These are phyloP conservation scores for Euglossa dilemma DNA, from an alignment of 1,140 invertebrate genomes.

Conservation along the genomic window DNA sequence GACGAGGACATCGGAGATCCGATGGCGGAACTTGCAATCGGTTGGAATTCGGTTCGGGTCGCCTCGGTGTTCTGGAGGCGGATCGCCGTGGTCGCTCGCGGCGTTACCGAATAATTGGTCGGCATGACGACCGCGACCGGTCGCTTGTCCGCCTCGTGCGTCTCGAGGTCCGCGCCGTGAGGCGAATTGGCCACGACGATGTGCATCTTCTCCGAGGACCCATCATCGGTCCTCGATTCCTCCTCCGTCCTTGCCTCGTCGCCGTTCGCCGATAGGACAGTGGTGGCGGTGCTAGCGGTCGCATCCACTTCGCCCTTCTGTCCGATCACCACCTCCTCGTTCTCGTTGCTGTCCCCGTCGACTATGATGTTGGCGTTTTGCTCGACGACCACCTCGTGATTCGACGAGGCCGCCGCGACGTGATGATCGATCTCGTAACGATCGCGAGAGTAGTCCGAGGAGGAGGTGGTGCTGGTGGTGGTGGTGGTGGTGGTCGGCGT, in stretches of 20 bases:
- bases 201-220: conserved; percentile 68
- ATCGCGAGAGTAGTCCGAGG: conserved; percentile 56
- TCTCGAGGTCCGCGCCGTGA: background rate
- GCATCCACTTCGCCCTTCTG: conserved; percentile 46
- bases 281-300: background rate
- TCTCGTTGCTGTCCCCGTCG: conserved; percentile 62
- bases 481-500: conserved; percentile 29
- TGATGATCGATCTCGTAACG: conserved; percentile 69
- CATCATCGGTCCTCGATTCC: background rate
- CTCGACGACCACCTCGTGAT: conserved; percentile 70
- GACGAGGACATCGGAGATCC: conserved; percentile 10
- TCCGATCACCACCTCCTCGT: conserved; percentile 69
- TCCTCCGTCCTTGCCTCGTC: conserved; percentile 20
- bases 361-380: conserved; percentile 75
- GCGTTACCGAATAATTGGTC: conserved; percentile 58
- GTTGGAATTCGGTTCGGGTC: conserved; percentile 37
- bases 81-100: background rate
- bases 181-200: conserved; percentile 72
- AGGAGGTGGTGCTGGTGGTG: too few species aligned
- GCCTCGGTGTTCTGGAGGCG: background rate
- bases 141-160: conserved; percentile 40
- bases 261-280: background rate
- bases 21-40: conserved; percentile 26
- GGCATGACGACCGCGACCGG: conserved; percentile 72
- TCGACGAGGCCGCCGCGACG: conserved; percentile 66